These are phyloP conservation scores for Paramormyrops kingsleyae DNA, from an alignment of 2,113 vertebrate species.

Conservation along the genomic window DNA sequence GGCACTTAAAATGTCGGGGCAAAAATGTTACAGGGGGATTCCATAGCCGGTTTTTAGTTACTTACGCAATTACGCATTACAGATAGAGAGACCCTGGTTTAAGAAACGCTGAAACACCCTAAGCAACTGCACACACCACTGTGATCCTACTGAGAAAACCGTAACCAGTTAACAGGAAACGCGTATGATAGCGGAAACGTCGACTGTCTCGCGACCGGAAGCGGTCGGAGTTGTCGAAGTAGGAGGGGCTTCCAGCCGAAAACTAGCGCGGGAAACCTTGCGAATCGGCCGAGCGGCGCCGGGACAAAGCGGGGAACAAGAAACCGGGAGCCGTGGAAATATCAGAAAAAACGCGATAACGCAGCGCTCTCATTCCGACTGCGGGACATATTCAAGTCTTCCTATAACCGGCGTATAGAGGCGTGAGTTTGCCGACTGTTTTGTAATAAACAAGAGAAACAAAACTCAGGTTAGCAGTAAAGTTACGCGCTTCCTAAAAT, in stretches of 20 bases:
- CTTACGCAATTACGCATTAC: neutral
- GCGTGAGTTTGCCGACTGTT: neutral
- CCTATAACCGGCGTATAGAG: neutral
- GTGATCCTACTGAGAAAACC: neutral
- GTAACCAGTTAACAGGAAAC: neutral
- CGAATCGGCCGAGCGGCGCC: neutral
- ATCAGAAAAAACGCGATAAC: neutral
- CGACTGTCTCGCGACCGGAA: neutral
- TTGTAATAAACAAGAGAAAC: neutral
- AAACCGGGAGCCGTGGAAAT: neutral
- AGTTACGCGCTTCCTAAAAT: neutral
- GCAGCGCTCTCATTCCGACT: neutral
- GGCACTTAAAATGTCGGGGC: neutral
- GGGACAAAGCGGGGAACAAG: neutral
- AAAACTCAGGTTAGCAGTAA: neutral
- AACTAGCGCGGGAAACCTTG: slow-evolving; percentile 19
- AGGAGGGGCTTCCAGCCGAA: neutral
- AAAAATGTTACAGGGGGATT: neutral
- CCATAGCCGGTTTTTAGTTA: neutral
- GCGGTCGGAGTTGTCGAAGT: neutral
- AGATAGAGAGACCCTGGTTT: neutral
- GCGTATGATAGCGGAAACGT: neutral
- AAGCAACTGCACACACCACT: neutral
- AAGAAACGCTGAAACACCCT: neutral
- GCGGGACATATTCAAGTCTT: neutral